These are phyloP conservation scores for Calcarius ornatus DNA, from an alignment of 2,113 vertebrate species.

Conservation along the genomic window DNA sequence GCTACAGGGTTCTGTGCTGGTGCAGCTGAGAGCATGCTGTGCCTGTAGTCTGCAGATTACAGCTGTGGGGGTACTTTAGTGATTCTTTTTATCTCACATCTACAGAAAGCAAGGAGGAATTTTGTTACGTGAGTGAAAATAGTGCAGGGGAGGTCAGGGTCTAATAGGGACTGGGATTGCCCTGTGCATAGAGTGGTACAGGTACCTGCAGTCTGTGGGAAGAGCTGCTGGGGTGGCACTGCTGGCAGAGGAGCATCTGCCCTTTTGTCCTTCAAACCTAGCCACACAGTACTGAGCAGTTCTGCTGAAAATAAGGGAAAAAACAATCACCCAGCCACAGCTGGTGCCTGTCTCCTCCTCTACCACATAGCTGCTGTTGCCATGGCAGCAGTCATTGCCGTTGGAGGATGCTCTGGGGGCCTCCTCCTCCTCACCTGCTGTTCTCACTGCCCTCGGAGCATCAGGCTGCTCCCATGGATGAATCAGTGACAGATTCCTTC, in stretches of 20 bases:
- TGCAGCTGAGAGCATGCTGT: not conserved
- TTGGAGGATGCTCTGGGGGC: not conserved
- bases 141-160: not conserved
- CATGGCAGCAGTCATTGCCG: constrained; percentile 11
- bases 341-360: constrained; percentile 24
- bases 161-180: not conserved
- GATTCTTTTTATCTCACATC: not conserved
- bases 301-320: not conserved
- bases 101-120: not conserved
- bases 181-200: not conserved
- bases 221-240: not conserved
- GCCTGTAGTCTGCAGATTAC: not conserved
- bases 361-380: constrained; percentile 20
- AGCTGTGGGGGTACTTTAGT: not conserved
- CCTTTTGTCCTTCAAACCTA: not conserved
- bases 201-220: not conserved
- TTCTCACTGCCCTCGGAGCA: not conserved
- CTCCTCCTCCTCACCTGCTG: not conserved
- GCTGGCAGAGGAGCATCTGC: not conserved
- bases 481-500: not conserved
- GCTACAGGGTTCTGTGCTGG: not conserved
- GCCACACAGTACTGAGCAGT: not conserved
- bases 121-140: not conserved
- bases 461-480: not conserved
- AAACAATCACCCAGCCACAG: constrained; percentile 11